Base-by-base conservation (phyloP, 2,888 invertebrate genomes). In the Allygus modestus region DNA sequence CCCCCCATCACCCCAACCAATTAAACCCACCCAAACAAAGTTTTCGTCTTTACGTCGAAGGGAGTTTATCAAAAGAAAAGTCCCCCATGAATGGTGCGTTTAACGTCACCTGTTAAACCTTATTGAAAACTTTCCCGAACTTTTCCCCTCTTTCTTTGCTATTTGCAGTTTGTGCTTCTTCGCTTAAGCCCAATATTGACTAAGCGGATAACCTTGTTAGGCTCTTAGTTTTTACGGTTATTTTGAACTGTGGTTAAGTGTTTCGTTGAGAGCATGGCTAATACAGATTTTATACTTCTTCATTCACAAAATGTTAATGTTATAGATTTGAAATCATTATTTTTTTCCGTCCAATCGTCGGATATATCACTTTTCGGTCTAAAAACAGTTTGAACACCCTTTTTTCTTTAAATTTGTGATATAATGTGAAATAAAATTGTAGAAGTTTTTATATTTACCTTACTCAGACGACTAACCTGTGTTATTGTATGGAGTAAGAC, bases 11-110 rank as follows among this genome's bases (percentile, higher is more conserved):
- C 51, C 77, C 43, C n/a, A 12, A 2, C 73, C 77, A 77, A 77
- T 77, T 77, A 77, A 77, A 77, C 37, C 26, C 46, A 28, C 73
- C 51, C 20, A 7, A 33, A 46, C 77, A 69, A 69, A 69, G 69
- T 71, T 77, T 43, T 37, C 37, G 73, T 31, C 41, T 41, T 71
- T n/a, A 71, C 73, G 20, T n/a, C 28, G 46, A 15, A 37, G 41
- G 77, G 77, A 77, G 77, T 77, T 77, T 77, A 46, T 77, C 77
- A 77, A 77, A 77, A 77, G 77, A 46, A 73, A 77, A 28, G 2
- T 73, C 73, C 5, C n/a, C 77, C 71, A 71, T 71, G 71, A 71
- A 71, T 71, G 71, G 71, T 71, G 77, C 46, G 77, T 77, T 77
- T 77, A 77, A 26, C 77, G 43, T 28, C 77, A 77, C 77, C 77